Base-by-base conservation (phyloP, 2,888 invertebrate species). In the Apodemia hepburni region DNA sequence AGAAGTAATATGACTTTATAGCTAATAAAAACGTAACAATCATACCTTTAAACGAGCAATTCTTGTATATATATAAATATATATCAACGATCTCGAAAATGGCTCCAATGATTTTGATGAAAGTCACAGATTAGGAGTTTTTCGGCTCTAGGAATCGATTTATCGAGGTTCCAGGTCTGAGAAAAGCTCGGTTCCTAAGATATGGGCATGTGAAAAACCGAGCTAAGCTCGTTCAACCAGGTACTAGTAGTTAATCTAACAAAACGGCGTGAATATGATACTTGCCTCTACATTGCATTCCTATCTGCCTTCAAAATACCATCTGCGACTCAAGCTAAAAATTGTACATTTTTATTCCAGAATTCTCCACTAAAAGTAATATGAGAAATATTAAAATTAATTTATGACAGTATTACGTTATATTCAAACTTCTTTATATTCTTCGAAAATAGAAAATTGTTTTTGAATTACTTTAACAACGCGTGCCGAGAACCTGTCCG, bases 391-490 rank as follows among this genome's bases (percentile, higher is more conserved):
- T 54, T 54, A 58, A 58, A 61, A 45, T 58, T 58, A 45, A 61
- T 61, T 61, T 61, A 58, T 61, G 58, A 61, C 45, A n/a, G 45
- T 61, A 58, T 47, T 58, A 61, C 58, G 45, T 61, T 61, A n/a
- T 45, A 27, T 42, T 42, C 42, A 33, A 58, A 58, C 58, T 61
- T 58, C 45, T 61, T 61, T 42, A 61, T 58, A 58, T 61, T 61
- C 58, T 61, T 61, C 45, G 42, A 58, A 45, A 61, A 61, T 58
- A 58, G 58, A 58, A 62, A 58, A 62, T 58, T 47, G 35, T 58
- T 58, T 62, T 66, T 66, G 65, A 66, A 64, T 60, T 64, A 65
- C 62, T 62, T 61, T 64, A 64, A 64, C 60, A 64, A 60, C 60
- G 61, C 64, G 59, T 42, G 62, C 62, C 64, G 60, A 61, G 61